Percentiles rank a stretch among this genome's conserved stretches.
These are phyloP conservation scores for Aphidius ervi DNA, from an alignment of 1,140 invertebrate species.

Conservation along the genomic window DNA sequence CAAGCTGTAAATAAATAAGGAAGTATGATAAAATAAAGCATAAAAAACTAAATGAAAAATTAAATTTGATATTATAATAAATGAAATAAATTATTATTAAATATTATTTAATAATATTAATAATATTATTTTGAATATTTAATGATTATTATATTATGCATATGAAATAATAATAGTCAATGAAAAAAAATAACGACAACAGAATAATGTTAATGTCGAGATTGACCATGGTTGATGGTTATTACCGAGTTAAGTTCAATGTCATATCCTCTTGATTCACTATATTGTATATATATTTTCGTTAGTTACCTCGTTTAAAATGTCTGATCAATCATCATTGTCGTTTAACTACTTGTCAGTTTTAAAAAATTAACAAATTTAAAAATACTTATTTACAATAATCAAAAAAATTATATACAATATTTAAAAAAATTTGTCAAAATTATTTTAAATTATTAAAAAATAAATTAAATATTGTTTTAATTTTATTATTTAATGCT, in stretches of 20 bases:
- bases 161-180: not conserved
- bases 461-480: no score
- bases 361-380: constrained; percentile 9
- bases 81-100: no score
- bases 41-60: no score
- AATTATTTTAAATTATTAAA: no score
- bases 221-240: constrained; percentile 32
- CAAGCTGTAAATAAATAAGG: no score
- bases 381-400: no score
- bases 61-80: no score
- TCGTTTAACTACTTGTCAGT: not conserved
- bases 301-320: not conserved
- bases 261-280: constrained; percentile 35
- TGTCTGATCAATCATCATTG: constrained; percentile 20
- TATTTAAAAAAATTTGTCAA: no score
- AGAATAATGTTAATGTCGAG: constrained; percentile 12
- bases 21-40: no score
- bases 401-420: no score
- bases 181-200: not conserved
- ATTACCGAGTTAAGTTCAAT: constrained; percentile 50
- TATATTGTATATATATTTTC: constrained; percentile 9
- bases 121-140: not conserved
- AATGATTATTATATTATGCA: not conserved
- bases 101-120: no score
- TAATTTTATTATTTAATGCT: no score